Base-by-base conservation (phyloP, 35 echinoderm and acorn worm species). In the Patiria miniata region DNA sequence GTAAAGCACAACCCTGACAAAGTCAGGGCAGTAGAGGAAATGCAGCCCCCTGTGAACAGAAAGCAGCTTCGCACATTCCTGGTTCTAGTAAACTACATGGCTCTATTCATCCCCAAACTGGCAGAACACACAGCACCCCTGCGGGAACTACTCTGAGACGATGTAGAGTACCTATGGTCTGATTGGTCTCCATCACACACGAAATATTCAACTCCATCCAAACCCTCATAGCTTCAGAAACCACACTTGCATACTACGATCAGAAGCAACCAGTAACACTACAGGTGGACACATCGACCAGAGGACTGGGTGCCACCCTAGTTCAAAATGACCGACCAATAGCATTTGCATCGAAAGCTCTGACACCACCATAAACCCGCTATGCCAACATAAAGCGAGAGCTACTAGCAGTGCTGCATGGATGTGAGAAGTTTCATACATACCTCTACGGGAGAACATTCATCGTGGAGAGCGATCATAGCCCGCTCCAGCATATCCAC, bases 341-440 rank as follows among this genome's bases (percentile, higher is more conserved):
- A n/a, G n/a, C n/a, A n/a, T n/a, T n/a, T n/a, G n/a, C n/a, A n/a
- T n/a, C n/a, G n/a, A n/a, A n/a, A n/a, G n/a, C n/a, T n/a, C n/a
- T n/a, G n/a, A n/a, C n/a, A n/a, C n/a, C n/a, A 30, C 57, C 92
- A 39, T 81, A 93, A 50, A 19, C 36, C 51, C 52, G 92, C 5
- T 93, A 94, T 39, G 69, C 83, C 21, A 91, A 90, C 77, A 91
- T 89, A 39, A 88, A 91, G 57, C 30, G 78, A 39, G 83, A n/a
- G n/a, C n/a, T n/a, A n/a, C n/a, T n/a, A n/a, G n/a, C n/a, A n/a
- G n/a, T n/a, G n/a, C n/a, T n/a, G 30, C 82, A 69, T 40, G 82
- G 39, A 40, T 94, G 93, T 58, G 88, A 90, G 47, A 90, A 50
- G 52, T 94, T 91, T 39, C 93, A 91, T 54, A 89, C 68, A 21